Base-by-base conservation (phyloP, 2,888 invertebrate genomes). In the Cinara cedri region DNA sequence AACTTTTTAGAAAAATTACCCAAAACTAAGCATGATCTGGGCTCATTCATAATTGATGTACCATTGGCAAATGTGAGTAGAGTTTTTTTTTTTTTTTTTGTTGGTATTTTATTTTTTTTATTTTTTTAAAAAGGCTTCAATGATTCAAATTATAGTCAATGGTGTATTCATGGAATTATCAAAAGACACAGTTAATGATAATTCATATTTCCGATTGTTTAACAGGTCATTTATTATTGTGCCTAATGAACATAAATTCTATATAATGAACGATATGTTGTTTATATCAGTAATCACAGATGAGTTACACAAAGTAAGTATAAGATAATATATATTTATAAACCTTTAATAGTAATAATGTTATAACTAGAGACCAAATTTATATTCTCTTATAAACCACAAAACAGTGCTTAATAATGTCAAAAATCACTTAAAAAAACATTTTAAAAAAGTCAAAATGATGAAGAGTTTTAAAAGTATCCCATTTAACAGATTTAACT, bases 21-120 rank as follows among this genome's bases (percentile, higher is more conserved):
- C 0, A 90, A 90, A 83, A 94, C 96, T 0, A 89, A 90, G 66
- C 98, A 98, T 84, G 95, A 96, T 85, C 89, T 93, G 13, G 90
- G 91, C 85, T 94, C 95, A n/a, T 96, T 97, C 84, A 90, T 93
- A 1, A 93, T 97, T 26, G 98, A 98, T 86, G 88, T 97, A 76
- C 90, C 91, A 34, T 87, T 95, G 14, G 93, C 90, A 83, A 91
- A 90, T 81, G 93, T 93, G 83, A 84, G 84, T 83, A 34, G 24
- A 16, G 11, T 9, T 70, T 34, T 34, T 3, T 34, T 4, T 34
- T 34, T 3, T 34, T 34, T 34, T 34, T 34, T 34, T 34, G 6
- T 4, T 34, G 34, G 3, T 34, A 6, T 34, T 34, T 34, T 34
- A 6, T 49, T 26, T 0, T 46, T 49, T 16, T 49, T 68, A 42